Base-by-base conservation (phyloP, 1,140 invertebrate species). In the Nephila pilipes region DNA sequence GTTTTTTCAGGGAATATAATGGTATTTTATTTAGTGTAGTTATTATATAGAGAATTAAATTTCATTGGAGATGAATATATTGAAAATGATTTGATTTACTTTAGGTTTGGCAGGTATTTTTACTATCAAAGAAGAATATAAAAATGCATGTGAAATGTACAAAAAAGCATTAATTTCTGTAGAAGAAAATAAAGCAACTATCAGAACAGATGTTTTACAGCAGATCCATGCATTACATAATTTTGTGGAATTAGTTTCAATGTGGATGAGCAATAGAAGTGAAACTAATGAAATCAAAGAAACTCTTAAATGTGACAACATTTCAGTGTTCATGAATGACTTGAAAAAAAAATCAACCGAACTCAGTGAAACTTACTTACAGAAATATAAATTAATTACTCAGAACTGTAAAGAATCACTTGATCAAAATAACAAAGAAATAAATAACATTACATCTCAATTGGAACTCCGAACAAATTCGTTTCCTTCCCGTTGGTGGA, bases 221-320 rank as follows among this genome's bases (percentile, higher is more conserved):
- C 96, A 96, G 94, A 96, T 98, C 46, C 97, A 98, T 95, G 96
- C 97, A 0, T 95, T 97, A 85, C 96, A 97, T 94, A 98, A 98
- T 95, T 95, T 97, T 38, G 94, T 96, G 14, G 96, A 97, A 95
- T 94, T 93, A 63, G 16, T 94, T 54, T 60, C 55, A 32, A 4
- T 60, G 1, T 87, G 55, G 58, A 36, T 54, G 1, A 25, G 20
- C 25, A 36, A 38, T 46, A 81, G 16, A 20, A 54, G n/a, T 54
- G 58, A 87, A 32, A 10, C 8, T 32, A 14, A 18, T 20, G 25
- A 58, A 25, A 60, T 87, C 20, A 22, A 32, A 32, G 18, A 38
- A 36, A 36, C 32, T 2, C 22, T 87, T 20, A 16, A n/a, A 1
- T 32, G 1, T 60, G 57, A 63, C 20, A 16, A 63, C 10, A 16